Base-by-base conservation (phyloP, 2,888 invertebrate species). In the Villa cingulata region DNA sequence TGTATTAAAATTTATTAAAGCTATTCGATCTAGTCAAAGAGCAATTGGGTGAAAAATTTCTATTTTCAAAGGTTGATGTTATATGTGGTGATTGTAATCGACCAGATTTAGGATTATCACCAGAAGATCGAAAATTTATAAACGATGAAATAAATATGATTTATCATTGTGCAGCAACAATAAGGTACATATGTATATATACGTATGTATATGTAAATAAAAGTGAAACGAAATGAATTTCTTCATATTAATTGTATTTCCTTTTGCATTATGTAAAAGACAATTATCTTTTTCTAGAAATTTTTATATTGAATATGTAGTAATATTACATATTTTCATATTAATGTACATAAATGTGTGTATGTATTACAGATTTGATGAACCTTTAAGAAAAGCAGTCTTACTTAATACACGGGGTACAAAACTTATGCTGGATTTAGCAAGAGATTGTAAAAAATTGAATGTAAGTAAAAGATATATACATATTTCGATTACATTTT, bases 321-420 rank as follows among this genome's bases (percentile, higher is more conserved):
- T 23, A 6, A 23, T 23, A 23, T 6, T 6, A 23, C 23, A 6
- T 23, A 36, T 4, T 36, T 36, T n/a, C 6, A 16, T 16, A 36
- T 15, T 36, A 2, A 14, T 16, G 36, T n/a, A n/a, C n/a, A n/a
- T n/a, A n/a, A n/a, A n/a, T n/a, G n/a, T n/a, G n/a, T n/a, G n/a
- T n/a, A 1, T 7, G 15, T 36, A 2, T 40, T 12, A 17, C 41
- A 77, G 81, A 57, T 92, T 97, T 62, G 95, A 97, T 65, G 96
- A 96, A 64, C 78, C 83, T 17, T 72, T 98, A 44, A 87, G 86
- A 62, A 81, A 80, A 55, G 92, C 97, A 1, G 86, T 96, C 9
- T 72, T 92, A 46, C 74, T 97, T 67, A 98, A 97, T 68, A 86
- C 92, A 0, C 75, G 90, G 48, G 96, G 92, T 36, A 94, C 94